Base-by-base conservation (phyloP, 2,797 vertebrate species). In the Thalassophryne amazonica region DNA sequence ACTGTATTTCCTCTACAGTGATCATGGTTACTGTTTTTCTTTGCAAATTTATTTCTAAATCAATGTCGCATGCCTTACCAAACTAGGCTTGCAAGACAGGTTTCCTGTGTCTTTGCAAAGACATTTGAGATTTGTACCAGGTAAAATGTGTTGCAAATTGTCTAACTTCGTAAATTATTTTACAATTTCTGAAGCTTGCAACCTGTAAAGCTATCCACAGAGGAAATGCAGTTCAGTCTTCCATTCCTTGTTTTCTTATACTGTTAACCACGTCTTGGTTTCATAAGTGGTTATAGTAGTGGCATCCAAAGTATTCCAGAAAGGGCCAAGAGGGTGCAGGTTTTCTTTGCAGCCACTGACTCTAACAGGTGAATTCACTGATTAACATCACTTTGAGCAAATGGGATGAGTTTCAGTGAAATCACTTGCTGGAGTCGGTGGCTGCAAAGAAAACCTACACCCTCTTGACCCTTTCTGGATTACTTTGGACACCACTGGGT, bases 181-280 rank as follows among this genome's bases (percentile, higher is more conserved):
- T 19, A 16, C 14, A 2, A 25, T 40, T 7, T 46, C 3, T 17
- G 6, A 16, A 40, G 24, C 12, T 14, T 11, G 14, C 10, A 59
- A 21, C 1, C 3, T 17, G 5, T 4, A 25, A 39, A 31, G 21
- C 28, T 22, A 11, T 41, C 49, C 10, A 18, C 19, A 34, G 83
- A 90, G 85, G 85, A 90, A 89, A 89, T 87, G 32, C 81, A 88
- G 83, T 53, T 73, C 84, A 83, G 85, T 88, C 80, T 78, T 83
- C 82, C 87, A 81, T 85, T 84, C 73, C 57, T 62, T 76, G 75
- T 84, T 67, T 67, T 78, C 78, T 71, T 60, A 60, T 50, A 72
- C 79, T 71, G 73, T 80, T 78, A 68, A 70, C 66, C 76, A 69
- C 71, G 76, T 76, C 76, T 80, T 39, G 40, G 24, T 48, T 4